Evolutionary conservation across 1,140 invertebrate species (phyloP).

Genomic region (Papilio xuthus): DNA sequence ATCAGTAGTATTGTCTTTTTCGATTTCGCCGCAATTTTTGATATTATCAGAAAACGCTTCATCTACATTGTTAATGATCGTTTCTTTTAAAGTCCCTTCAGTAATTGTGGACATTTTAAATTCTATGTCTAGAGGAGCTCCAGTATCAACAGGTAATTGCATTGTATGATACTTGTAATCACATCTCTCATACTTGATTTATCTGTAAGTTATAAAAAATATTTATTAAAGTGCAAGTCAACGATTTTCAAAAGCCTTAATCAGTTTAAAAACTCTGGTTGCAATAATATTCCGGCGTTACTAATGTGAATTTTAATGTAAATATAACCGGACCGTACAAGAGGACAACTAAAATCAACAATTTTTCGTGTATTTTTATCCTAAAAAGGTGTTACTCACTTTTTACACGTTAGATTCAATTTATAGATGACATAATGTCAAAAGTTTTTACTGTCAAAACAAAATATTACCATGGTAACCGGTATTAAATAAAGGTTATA

Average conservation of each 20-base stretch:
- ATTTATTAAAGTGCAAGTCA: slow-evolving; percentile 12
- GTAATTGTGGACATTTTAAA: slow-evolving; percentile 62
- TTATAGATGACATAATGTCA: not conserved
- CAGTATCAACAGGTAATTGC: slow-evolving; percentile 73
- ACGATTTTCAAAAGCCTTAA: not conserved
- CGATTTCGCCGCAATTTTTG: not conserved
- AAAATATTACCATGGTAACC: not conserved
- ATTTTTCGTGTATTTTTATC: not conserved
- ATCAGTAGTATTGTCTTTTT: slow-evolving; percentile 6
- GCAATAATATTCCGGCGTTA: not conserved
- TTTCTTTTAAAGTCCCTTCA: slow-evolving; percentile 54
- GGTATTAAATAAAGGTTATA: not conserved
- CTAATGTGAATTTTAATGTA: not conserved
- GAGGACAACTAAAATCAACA: not conserved
- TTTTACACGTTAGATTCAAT: not conserved
- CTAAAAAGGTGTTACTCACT: not conserved
- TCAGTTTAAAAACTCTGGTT: not conserved
- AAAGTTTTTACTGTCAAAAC: not conserved
- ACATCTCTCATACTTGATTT: slow-evolving; percentile 44
- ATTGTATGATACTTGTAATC: slow-evolving; percentile 66
- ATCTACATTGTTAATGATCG: slow-evolving; percentile 48
- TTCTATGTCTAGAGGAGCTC: slow-evolving; percentile 55
- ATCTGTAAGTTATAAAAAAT: slow-evolving; percentile 51
- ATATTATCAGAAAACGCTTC: slow-evolving; percentile 48
- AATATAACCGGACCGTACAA: not conserved